These are phyloP conservation scores for Hyperoplus immaculatus DNA, from an alignment of 2,797 vertebrate genomes.

Conservation along the genomic window DNA sequence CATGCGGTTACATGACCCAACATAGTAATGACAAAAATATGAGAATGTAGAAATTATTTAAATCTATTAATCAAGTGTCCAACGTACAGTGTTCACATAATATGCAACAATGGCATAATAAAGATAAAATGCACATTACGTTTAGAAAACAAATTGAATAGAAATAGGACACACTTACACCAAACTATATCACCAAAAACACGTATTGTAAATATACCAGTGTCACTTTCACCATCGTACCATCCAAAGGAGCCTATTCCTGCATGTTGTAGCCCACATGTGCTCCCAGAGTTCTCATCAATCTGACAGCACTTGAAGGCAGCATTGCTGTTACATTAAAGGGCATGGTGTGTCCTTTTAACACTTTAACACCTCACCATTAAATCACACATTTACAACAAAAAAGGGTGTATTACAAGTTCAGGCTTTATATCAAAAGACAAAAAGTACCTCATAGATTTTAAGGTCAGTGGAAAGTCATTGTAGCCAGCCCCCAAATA, in stretches of 20 bases:
- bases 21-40: not conserved
- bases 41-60: not conserved
- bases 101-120: not conserved
- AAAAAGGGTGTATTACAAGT: not conserved
- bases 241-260: not conserved
- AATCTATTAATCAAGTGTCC: not conserved
- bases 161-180: not conserved
- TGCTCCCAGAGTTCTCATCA: not conserved
- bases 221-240: not conserved
- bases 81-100: not conserved
- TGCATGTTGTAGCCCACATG: not conserved
- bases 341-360: not conserved
- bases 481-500: not conserved
- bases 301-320: constrained; percentile 24
- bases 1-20: not conserved
- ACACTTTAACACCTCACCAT: not conserved
- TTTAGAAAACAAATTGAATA: not conserved
- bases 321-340: constrained; percentile 5
- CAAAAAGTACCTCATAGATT: not conserved
- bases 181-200: not conserved
- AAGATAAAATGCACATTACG: not conserved
- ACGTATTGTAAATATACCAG: not conserved
- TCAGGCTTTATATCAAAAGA: not conserved
- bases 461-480: constrained; percentile 51
- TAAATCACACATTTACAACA: not conserved